Base-by-base conservation (phyloP, 2,113 vertebrate species). In the zebrafish (Danio rerio) region DNA sequence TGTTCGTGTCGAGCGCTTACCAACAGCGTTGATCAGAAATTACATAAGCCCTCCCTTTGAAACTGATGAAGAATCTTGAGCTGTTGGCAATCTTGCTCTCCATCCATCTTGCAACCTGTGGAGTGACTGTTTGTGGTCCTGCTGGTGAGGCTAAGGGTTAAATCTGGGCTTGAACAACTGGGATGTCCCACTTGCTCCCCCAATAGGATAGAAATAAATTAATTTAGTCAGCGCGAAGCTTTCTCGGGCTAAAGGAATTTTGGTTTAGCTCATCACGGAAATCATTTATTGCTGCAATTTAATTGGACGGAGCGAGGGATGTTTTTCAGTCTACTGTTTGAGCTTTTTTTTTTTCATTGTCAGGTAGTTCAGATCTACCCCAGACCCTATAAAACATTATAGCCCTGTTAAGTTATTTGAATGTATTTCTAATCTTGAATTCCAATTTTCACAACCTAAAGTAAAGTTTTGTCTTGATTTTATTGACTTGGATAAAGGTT, bases 261-360 rank as follows among this genome's bases (percentile, higher is more conserved):
- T n/a, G 81, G 65, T 40, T 92, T 90, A 91, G 88, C 90, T 93
- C 91, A 92, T 93, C 88, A 87, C 75, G 88, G 89, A 92, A 92
- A 92, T 91, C 91, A 93, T 93, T 93, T 92, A 92, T 90, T 86
- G 89, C 87, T 65, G 58, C 90, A 92, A 91, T 92, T 92, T 93
- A 89, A 92, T 82, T 90, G 93, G 91, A 93, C 92, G 90, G 88
- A 93, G 92, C 90, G 90, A 89, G 89, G 90, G 89, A 90, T 90
- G 90, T 91, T 89, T 86, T 92, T 89, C 31, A 89, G 87, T 89
- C 89, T 90, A 89, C 2, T 11, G 31, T 31, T 31, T 2, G 31
- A 31, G 1, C 31, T 2, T 31, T 31, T 1, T 31, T 31, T 31
- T 31, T 31, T 31, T 31, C 3, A 31, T 31, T 31, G 31, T 31